Percentiles rank a stretch among this genome's conserved stretches.
phyloP scores from a whole-genome alignment of 2,113 vertebrate genomes.

The Albula goreensis region DNA sequence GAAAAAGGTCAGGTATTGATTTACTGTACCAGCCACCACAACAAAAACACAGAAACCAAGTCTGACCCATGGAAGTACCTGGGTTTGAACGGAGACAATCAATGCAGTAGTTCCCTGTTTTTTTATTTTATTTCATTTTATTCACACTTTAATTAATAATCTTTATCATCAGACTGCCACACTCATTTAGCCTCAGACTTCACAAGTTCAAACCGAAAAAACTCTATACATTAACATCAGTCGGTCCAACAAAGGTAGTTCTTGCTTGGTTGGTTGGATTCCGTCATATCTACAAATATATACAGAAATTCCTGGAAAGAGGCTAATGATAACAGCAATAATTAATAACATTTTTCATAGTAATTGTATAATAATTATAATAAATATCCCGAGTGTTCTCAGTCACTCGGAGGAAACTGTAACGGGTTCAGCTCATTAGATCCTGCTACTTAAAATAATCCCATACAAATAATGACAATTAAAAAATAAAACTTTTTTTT shows the following conservation, averaged over 20 bases:
- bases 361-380: slow-evolving; percentile 69
- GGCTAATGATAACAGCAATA: slow-evolving; percentile 48
- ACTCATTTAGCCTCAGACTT: slow-evolving; percentile 48
- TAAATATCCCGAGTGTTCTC: slow-evolving; percentile 75
- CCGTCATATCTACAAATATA: slow-evolving; percentile 61
- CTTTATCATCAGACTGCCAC: slow-evolving; percentile 37
- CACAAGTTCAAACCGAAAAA: slow-evolving; percentile 49
- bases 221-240: slow-evolving; percentile 47
- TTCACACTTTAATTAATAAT: slow-evolving; percentile 26
- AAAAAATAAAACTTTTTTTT: slow-evolving; percentile 38
- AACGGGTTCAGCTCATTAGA: slow-evolving; percentile 54
- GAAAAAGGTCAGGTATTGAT: background rate
- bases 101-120: background rate
- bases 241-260: slow-evolving; percentile 35
- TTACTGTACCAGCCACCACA: background rate
- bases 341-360: slow-evolving; percentile 57
- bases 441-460: slow-evolving; percentile 54
- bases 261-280: slow-evolving; percentile 49
- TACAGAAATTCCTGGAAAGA: slow-evolving; percentile 56
- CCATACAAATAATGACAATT: slow-evolving; percentile 58
- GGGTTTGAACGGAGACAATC: background rate
- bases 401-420: slow-evolving; percentile 62
- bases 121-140: slow-evolving; percentile 17
- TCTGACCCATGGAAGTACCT: background rate
- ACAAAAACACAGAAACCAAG: background rate